Base-by-base conservation (phyloP, 2,888 invertebrate species). In the Drosophila paracracens region DNA sequence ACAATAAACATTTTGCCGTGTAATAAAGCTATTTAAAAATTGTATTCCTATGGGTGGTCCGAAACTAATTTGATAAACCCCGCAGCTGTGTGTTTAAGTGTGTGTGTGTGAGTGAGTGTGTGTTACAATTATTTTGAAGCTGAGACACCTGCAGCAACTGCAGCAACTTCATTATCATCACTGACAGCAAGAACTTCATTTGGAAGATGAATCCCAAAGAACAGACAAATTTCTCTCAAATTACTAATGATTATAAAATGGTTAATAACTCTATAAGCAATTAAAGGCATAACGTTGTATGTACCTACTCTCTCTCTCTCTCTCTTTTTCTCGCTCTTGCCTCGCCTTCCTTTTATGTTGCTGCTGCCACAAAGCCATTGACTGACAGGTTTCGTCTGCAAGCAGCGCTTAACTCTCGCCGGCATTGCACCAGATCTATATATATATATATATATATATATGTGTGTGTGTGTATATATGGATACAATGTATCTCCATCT, bases 191-290 rank as follows among this genome's bases (percentile, higher is more conserved):
- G 29, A 56, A 56, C 38, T 56, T 29, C 40, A 50, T 48, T 40
- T 2, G 40, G 38, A 11, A 46, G 25, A 25, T 25, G 46, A 25
- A 36, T 29, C 52, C 25, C 8, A 40, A 48, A 51, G 13, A 52
- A 54, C 13, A 62, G 62, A 67, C 57, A 74, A 65, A 74, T 63
- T 74, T 74, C 64, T 69, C 70, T 82, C 82, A 76, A 82, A 84
- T 84, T 76, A 76, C 76, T 73, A 78, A 76, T 78, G 78, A 76
- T 76, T 70, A 65, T 54, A 52, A 79, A 81, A 83, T 77, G 68
- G 70, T 77, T 84, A 84, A 84, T 84, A 84, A 84, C 83, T 84
- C 84, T 82, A 87, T 83, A 79, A 79, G 88, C 82, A 82, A 84
- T 84, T 84, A 79, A 66, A 64, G 71, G 70, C 68, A 70, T 51